Percentiles rank a stretch among this genome's conserved stretches.
These are phyloP conservation scores for Amazona guildingii DNA, from an alignment of 2,113 vertebrate species.

Conservation along the genomic window DNA sequence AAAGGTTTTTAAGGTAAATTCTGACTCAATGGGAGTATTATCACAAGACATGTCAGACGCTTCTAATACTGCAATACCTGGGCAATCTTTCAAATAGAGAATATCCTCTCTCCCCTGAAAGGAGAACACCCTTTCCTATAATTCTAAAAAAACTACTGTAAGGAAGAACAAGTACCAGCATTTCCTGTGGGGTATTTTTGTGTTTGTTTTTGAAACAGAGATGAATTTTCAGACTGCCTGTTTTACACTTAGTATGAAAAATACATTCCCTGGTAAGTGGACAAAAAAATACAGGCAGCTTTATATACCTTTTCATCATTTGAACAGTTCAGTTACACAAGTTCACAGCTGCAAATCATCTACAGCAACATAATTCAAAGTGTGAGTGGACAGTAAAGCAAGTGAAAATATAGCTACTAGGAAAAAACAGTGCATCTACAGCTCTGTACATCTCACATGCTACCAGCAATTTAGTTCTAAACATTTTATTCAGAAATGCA, in stretches of 20 bases:
- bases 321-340: not conserved
- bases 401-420: not conserved
- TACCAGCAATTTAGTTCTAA: not conserved
- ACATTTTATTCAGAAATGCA: not conserved
- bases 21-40: not conserved
- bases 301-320: not conserved
- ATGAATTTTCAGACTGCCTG: not conserved
- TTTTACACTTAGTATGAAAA: not conserved
- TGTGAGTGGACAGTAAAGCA: not conserved
- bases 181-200: not conserved
- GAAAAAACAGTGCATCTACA: not conserved
- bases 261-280: not conserved
- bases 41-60: not conserved
- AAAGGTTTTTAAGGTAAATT: not conserved
- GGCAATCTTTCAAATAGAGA: not conserved
- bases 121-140: not conserved
- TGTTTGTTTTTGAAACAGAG: not conserved
- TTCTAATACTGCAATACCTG: not conserved
- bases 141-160: not conserved
- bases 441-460: not conserved
- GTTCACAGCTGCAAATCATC: not conserved
- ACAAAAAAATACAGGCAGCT: not conserved
- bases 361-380: not conserved
- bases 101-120: not conserved
- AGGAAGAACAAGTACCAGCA: not conserved